These are phyloP conservation scores for Macroramphosus scolopax DNA, from an alignment of 2,797 vertebrate species.

Conservation along the genomic window DNA sequence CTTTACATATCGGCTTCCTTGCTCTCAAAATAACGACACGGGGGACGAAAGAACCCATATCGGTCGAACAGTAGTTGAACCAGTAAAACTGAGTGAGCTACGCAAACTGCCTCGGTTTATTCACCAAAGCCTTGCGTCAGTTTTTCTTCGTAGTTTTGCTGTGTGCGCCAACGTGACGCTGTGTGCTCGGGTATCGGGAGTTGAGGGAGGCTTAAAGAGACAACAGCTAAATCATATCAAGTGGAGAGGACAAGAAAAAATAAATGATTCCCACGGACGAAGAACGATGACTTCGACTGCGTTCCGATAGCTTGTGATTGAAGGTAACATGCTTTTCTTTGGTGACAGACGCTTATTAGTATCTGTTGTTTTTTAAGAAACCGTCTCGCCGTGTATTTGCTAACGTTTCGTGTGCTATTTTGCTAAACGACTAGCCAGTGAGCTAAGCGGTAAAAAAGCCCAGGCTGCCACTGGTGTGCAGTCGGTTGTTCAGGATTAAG, in stretches of 20 bases:
- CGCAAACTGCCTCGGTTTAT: constrained; percentile 43
- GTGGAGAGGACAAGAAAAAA: constrained; percentile 55
- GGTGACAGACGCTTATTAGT: neutral
- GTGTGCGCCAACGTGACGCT: constrained; percentile 63
- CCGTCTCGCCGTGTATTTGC: constrained; percentile 32
- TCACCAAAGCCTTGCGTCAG: constrained; percentile 60
- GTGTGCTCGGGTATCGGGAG: constrained; percentile 54
- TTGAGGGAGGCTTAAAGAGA: constrained; percentile 80
- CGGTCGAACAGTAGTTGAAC: no score
- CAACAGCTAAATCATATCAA: constrained; percentile 73
- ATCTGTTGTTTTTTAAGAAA: constrained; percentile 13
- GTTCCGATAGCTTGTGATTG: constrained; percentile 40
- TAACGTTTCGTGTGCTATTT: constrained; percentile 54
- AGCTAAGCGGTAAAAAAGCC: constrained; percentile 56
- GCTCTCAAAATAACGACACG: no score
- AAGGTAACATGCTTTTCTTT: constrained; percentile 64
- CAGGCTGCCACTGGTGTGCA: constrained; percentile 46
- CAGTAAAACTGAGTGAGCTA: no score
- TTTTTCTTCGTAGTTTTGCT: constrained; percentile 48
- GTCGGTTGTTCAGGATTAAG: constrained; percentile 75
- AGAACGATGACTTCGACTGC: constrained; percentile 59
- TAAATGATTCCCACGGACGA: constrained; percentile 41
- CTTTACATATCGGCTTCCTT: no score
- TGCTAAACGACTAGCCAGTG: constrained; percentile 58
- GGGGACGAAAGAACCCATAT: no score